phyloP scores from a whole-genome alignment of 2,797 vertebrate species.

The Enteromius mattozi region DNA sequence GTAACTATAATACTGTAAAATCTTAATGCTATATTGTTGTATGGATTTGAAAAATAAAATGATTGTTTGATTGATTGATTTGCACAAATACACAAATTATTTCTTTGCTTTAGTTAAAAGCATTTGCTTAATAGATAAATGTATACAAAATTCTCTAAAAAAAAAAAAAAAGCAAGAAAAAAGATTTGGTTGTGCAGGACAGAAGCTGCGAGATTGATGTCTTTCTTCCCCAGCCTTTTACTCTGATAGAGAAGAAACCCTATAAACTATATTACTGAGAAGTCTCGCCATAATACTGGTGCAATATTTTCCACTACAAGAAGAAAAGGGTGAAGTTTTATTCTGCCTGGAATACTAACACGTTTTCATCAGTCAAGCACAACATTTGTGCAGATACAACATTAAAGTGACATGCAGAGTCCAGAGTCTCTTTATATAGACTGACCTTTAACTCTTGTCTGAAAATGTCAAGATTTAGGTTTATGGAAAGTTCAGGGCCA shows the following conservation, averaged over 20 bases:
- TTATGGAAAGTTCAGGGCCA: slow-evolving; percentile 37
- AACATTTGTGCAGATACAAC: slow-evolving; percentile 33
- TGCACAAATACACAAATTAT: not conserved
- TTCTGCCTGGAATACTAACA: slow-evolving; percentile 15
- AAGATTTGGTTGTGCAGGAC: not conserved
- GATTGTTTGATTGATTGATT: not conserved
- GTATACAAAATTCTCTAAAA: not conserved
- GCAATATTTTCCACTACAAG: not conserved
- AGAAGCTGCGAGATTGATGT: not conserved
- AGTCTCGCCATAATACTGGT: not conserved
- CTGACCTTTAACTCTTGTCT: slow-evolving; percentile 38
- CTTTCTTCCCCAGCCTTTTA: not conserved
- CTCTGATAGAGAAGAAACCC: not conserved
- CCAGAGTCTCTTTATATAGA: slow-evolving; percentile 28
- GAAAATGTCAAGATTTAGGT: slow-evolving; percentile 43
- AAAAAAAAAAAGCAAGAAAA: not conserved
- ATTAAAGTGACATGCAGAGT: slow-evolving; percentile 13
- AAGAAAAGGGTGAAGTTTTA: not conserved
- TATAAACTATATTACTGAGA: not conserved
- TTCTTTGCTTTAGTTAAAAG: not conserved
- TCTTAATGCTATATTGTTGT: no score
- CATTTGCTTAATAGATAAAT: not conserved
- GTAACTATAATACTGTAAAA: no score
- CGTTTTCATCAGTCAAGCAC: slow-evolving; percentile 16
- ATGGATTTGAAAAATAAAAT: no score